A percentile compares a stretch with the other conserved stretches of the same genome.
These are phyloP conservation scores for Dryococelus australis DNA, from an alignment of 2,888 invertebrate genomes.

Conservation along the genomic window DNA sequence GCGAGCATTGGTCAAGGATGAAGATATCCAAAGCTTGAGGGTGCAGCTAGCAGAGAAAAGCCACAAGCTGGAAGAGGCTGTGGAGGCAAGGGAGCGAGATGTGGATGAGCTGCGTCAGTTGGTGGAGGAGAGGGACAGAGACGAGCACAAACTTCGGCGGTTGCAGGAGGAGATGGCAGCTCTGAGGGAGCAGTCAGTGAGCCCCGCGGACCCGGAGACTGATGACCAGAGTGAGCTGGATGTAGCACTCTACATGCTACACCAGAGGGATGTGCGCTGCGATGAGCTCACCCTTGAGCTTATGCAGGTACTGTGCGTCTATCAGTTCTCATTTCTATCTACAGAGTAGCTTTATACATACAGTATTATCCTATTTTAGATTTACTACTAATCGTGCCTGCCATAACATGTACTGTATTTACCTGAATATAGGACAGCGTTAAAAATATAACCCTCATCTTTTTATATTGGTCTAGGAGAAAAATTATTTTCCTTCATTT, in stretches of 20 bases:
- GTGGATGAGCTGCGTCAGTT: slow-evolving; percentile 60
- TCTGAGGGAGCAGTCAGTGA: not conserved
- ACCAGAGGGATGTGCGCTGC: slow-evolving; percentile 85
- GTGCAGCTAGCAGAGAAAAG: slow-evolving; percentile 48
- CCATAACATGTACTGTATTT: no score
- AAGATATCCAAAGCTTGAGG: slow-evolving; percentile 51
- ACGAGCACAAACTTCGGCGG: slow-evolving; percentile 41
- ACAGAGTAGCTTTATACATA: no score
- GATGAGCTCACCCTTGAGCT: slow-evolving; percentile 87
- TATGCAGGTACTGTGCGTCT: slow-evolving; percentile 61
- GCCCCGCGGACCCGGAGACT: not conserved
- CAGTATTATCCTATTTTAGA: no score
- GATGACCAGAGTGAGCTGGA: slow-evolving; percentile 74
- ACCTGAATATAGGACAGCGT: no score
- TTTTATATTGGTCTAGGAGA: no score
- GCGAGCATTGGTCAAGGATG: slow-evolving; percentile 42
- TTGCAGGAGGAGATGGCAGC: not conserved
- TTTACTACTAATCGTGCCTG: no score
- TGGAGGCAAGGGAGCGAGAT: slow-evolving; percentile 67
- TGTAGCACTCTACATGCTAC: slow-evolving; percentile 82
- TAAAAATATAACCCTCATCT: no score
- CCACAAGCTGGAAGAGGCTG: slow-evolving; percentile 43
- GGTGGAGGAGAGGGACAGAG: slow-evolving; percentile 45
- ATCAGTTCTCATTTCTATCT: no score
- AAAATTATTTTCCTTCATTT: no score